phyloP scores from a whole-genome alignment of 2,113 vertebrate genomes.

The Lepidothrix coronata region DNA sequence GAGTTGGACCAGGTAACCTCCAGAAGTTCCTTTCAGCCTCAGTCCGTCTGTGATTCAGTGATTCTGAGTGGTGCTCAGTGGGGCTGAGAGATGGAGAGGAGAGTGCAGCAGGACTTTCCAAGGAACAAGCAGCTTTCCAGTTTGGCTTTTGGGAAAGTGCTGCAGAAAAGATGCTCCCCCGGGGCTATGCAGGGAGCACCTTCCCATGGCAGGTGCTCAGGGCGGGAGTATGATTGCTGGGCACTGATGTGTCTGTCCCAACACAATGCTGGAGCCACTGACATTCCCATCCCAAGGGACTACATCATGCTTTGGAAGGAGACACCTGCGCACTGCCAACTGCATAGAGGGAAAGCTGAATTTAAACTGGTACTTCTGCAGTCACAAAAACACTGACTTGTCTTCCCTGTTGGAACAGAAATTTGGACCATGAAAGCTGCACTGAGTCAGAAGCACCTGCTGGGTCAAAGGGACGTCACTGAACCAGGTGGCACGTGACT shows the following conservation, averaged over 20 bases:
- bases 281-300: neutral
- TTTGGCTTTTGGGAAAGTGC: neutral
- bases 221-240: neutral
- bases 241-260: neutral
- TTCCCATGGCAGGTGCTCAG: neutral
- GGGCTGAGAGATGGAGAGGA: neutral
- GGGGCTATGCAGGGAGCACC: neutral
- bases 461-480: neutral
- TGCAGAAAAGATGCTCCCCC: neutral
- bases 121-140: neutral
- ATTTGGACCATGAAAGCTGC: neutral
- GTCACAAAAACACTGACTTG: neutral
- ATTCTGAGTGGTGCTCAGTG: neutral
- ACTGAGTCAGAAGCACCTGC: neutral
- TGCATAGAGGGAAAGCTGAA: neutral
- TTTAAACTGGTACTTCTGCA: neutral
- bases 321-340: neutral
- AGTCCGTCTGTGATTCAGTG: neutral
- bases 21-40: neutral
- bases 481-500: neutral
- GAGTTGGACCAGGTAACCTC: neutral
- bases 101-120: neutral
- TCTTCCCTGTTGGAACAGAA: neutral
- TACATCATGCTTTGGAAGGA: neutral
- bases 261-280: rapidly evolving